phyloP scores from a whole-genome alignment of 2,888 invertebrate genomes.

The Fragum sueziense region DNA sequence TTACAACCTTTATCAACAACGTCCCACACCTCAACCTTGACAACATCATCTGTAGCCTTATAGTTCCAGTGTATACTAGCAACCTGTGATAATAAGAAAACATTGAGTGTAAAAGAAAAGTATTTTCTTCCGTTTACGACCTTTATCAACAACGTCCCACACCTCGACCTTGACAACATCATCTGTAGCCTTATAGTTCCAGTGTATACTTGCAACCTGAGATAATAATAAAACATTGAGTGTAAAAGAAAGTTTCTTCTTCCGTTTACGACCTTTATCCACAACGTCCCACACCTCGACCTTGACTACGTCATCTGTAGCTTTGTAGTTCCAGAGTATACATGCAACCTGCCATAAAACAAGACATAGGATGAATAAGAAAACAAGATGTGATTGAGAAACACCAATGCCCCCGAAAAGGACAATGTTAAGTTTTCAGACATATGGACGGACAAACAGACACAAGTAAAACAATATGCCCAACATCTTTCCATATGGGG shows the following conservation, averaged over 20 bases:
- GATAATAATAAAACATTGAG: too few species aligned
- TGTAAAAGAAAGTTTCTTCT: too few species aligned
- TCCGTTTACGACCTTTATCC: constrained; percentile 89
- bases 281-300: constrained; percentile 99
- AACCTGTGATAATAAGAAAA: constrained; percentile 84
- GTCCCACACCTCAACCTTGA: constrained; percentile 99
- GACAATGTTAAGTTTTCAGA: too few species aligned
- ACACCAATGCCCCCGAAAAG: too few species aligned
- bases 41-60: constrained; percentile 96
- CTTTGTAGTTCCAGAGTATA: constrained; percentile 98
- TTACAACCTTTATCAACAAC: constrained; percentile 92
- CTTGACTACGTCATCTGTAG: constrained; percentile 97
- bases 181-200: constrained; percentile 98
- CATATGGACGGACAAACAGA: too few species aligned
- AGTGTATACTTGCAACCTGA: constrained; percentile 94
- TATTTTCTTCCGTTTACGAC: constrained; percentile 87
- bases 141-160: constrained; percentile 98
- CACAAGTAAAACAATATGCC: too few species aligned
- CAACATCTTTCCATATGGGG: too few species aligned
- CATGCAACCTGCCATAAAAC: constrained; percentile 87
- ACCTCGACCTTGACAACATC: constrained; percentile 98
- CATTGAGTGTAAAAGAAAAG: too few species aligned
- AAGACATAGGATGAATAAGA: too few species aligned
- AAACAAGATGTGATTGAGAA: too few species aligned
- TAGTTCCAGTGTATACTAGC: constrained; percentile 98